Percentiles rank a stretch among this genome's conserved stretches.
Evolutionary conservation across 1,140 invertebrate genomes (phyloP).

Genomic region (Adoxophyes honmai): DNA sequence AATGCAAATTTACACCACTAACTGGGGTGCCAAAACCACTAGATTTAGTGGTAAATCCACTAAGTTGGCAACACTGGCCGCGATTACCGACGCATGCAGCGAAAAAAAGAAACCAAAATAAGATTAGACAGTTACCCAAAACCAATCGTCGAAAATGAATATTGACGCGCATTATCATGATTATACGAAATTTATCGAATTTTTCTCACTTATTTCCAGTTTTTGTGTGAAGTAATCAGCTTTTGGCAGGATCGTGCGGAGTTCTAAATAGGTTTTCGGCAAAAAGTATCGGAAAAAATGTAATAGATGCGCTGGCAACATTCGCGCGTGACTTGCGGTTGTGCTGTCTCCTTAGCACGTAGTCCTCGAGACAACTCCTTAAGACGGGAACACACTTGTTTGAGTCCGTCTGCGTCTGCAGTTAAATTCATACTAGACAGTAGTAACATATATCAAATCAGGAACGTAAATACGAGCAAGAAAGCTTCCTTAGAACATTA

Average conservation of each 20-base stretch:
- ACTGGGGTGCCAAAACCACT: no score
- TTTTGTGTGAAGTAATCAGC: constrained; percentile 5
- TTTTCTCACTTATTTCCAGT: background rate
- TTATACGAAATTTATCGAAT: background rate
- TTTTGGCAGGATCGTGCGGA: constrained; percentile 10
- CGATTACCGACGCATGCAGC: background rate
- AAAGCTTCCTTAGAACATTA: no score
- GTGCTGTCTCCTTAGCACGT: background rate
- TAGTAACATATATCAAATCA: no score
- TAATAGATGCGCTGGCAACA: background rate
- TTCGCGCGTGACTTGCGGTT: constrained; percentile 2
- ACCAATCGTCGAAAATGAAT: constrained; percentile 21
- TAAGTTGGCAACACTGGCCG: constrained; percentile 27
- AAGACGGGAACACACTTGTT: no score
- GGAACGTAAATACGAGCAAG: no score
- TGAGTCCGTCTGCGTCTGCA: no score
- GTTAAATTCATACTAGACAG: no score
- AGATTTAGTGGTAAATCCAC: no score
- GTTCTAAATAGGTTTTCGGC: constrained; percentile 3
- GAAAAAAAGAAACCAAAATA: background rate
- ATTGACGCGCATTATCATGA: constrained; percentile 5
- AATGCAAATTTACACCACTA: no score
- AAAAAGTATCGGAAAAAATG: background rate
- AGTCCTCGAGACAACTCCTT: no score
- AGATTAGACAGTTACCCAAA: constrained; percentile 17